Evolutionary conservation across 1,140 invertebrate genomes (phyloP), one percentile per base, ranked within the genome.

Genomic region (Pseudomyrmex concolor): DNA sequence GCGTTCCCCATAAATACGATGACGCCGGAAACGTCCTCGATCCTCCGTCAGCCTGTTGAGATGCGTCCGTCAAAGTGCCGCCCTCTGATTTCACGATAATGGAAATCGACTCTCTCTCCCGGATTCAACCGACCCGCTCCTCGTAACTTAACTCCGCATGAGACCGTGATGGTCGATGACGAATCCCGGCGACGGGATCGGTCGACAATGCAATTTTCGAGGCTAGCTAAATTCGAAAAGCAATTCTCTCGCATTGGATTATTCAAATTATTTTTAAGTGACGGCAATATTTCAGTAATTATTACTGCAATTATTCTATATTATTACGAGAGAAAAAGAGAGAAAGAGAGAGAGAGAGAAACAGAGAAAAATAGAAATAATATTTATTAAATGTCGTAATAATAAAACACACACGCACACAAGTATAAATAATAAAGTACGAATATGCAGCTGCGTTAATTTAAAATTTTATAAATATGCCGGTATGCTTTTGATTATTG

Each of bases 1-100:
- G 84, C 90, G 89, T 86, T 34, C 86, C 86, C 87, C 83, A 86
- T 90, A 92, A 91, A 91, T 92, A 90, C 88, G 85, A 85, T 76
- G 84, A 45, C 22, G 68, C 25, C 67, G 64, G 70, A 83, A 87
- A 73, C 85, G 68, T 80, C 4, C 55, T 60, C 55, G 59, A 70
- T 71, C 34, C 78, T 43, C 9, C 59, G 67, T 83, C 84, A 48
- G 57, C 71, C 57, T 15, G 25, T 34, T 68, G 60, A 82, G 45
- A 9, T 34, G 15, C 50, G 71, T 84, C 72, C 63, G 59, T 84
- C 74, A 87, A 84, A 87, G 55, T 55, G 67, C 45, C 55, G 25
- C 22, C 55, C 55, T 43, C 45, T 48, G 57, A 70, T 70, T 34
- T 22, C 19, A 15, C 19, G 64, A 78, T 78, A 78, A 78, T 71